Evolutionary conservation across 2,113 vertebrate genomes (phyloP).

Genomic region (Xenopus borealis): DNA sequence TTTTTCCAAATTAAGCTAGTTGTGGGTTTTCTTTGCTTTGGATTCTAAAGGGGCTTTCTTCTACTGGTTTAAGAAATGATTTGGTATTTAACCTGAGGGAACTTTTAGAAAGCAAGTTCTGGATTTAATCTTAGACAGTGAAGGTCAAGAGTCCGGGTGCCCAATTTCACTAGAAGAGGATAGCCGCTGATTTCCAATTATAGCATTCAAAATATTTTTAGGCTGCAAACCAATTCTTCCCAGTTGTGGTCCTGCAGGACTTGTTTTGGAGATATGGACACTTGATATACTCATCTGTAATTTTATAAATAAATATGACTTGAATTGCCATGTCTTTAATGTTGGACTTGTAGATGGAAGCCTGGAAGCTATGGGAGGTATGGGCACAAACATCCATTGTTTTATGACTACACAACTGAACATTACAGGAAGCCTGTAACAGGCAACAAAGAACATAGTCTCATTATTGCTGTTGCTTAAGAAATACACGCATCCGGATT

Average conservation of each 20-base stretch:
- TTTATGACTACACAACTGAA: neutral
- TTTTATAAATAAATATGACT: neutral
- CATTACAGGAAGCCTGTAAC: too few species aligned
- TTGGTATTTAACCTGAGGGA: constrained; percentile 25
- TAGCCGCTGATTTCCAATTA: constrained; percentile 18
- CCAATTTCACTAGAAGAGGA: constrained; percentile 8
- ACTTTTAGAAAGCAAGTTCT: constrained; percentile 19
- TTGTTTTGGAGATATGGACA: neutral
- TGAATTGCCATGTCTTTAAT: neutral
- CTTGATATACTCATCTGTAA: neutral
- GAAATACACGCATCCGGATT: too few species aligned
- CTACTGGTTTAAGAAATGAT: constrained; percentile 6
- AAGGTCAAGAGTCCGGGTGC: constrained; percentile 16
- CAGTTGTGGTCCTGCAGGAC: neutral
- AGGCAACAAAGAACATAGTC: too few species aligned
- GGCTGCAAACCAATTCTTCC: constrained; percentile 15
- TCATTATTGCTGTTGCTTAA: too few species aligned
- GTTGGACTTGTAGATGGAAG: neutral
- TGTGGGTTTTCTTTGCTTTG: constrained; percentile 8
- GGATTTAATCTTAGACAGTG: constrained; percentile 20
- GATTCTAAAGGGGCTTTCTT: neutral
- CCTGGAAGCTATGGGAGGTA: neutral
- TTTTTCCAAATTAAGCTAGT: constrained; percentile 7
- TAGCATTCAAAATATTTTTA: constrained; percentile 1
- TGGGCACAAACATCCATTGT: neutral